These are phyloP conservation scores for Acromyrmex echinatior DNA, from an alignment of 1,140 invertebrate species.

Conservation along the genomic window DNA sequence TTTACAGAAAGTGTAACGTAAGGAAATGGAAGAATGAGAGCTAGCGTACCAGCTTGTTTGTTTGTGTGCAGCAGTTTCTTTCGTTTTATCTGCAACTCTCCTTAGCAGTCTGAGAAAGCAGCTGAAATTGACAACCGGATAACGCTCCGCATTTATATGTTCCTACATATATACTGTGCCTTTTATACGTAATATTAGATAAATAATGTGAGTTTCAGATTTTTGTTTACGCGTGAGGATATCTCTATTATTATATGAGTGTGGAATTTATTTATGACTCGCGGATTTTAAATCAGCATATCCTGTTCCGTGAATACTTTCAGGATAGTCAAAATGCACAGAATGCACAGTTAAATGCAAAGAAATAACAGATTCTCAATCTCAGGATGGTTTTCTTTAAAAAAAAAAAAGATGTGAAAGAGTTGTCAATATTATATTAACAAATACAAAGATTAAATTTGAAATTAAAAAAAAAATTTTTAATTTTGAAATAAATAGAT, in stretches of 20 bases:
- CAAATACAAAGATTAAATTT: background rate
- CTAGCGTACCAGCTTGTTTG: constrained; percentile 55
- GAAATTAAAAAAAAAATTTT: background rate
- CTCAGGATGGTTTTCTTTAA: background rate
- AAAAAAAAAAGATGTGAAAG: background rate
- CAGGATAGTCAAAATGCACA: background rate
- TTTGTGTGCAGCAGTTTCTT: constrained; percentile 55
- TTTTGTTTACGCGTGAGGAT: background rate
- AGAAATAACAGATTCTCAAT: background rate
- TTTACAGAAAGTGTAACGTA: constrained; percentile 40
- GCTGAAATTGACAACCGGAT: constrained; percentile 65
- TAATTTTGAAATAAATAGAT: background rate
- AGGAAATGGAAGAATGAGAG: constrained; percentile 57
- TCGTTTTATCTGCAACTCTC: constrained; percentile 67
- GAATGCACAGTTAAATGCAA: background rate
- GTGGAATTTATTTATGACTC: background rate
- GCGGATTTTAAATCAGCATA: constrained; percentile 22
- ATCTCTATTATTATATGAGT: background rate
- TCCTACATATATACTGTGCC: constrained; percentile 32
- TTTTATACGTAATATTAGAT: constrained; percentile 42
- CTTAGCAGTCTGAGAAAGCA: constrained; percentile 60
- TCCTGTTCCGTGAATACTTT: background rate
- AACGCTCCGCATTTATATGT: constrained; percentile 48
- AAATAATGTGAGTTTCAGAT: constrained; percentile 47
- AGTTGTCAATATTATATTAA: background rate